These are phyloP conservation scores for Agrochola lota DNA, from an alignment of 2,888 invertebrate genomes.

Conservation along the genomic window DNA sequence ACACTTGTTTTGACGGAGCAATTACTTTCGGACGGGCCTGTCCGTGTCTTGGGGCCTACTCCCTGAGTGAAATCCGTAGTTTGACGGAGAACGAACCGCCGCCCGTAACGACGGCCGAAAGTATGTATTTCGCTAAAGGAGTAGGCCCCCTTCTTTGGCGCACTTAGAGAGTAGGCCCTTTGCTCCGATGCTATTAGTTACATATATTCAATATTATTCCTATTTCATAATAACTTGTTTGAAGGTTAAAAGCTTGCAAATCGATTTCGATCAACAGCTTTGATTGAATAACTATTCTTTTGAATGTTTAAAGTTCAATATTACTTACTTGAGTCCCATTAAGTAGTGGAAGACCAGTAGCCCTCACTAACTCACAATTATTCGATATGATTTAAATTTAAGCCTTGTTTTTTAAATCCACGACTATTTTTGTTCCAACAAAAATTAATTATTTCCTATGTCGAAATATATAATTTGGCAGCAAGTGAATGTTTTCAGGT, in stretches of 20 bases:
- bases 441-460: slow-evolving; percentile 65
- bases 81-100: too few relatives aligned
- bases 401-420: slow-evolving; percentile 24
- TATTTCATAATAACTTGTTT: background rate
- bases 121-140: too few relatives aligned
- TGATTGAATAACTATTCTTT: background rate
- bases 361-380: background rate
- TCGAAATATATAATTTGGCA: slow-evolving; percentile 58
- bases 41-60: too few relatives aligned
- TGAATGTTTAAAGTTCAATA: background rate
- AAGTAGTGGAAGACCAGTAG: background rate
- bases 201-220: background rate
- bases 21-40: background rate
- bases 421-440: slow-evolving; percentile 29
- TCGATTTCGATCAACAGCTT: background rate
- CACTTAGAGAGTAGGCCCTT: background rate
- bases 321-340: background rate
- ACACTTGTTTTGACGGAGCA: background rate
- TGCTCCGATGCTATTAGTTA: too few relatives aligned
- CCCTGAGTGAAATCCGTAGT: too few relatives aligned
- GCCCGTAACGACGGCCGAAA: too few relatives aligned
- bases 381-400: background rate
- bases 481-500: slow-evolving; percentile 60
- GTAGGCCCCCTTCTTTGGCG: too few relatives aligned
- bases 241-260: background rate